Evolutionary conservation across 2,113 vertebrate genomes (phyloP).

Genomic region (Microtus ochrogaster): DNA sequence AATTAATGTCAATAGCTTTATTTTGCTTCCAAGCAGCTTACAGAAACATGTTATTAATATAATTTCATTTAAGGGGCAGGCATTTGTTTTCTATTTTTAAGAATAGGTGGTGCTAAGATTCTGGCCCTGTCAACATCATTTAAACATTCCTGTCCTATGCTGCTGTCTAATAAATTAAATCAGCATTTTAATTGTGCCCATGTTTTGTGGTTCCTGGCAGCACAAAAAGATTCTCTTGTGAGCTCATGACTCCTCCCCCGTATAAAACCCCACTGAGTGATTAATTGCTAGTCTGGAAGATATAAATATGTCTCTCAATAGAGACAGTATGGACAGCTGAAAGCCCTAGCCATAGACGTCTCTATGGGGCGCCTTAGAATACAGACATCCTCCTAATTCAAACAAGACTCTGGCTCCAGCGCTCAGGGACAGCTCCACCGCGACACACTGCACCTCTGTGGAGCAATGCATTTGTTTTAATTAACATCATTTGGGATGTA

Average conservation of each 20-base stretch:
- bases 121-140: conserved; percentile 86
- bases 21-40: conserved; percentile 83
- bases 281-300: conserved; percentile 92
- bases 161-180: conserved; percentile 89
- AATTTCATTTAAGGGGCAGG: conserved; percentile 83
- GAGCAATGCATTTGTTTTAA: conserved; percentile 73
- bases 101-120: conserved; percentile 86
- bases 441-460: conserved; percentile 55
- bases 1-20: conserved; percentile 86
- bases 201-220: conserved; percentile 89
- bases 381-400: conserved; percentile 88
- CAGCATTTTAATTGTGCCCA: conserved; percentile 90
- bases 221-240: conserved; percentile 89
- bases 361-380: conserved; percentile 84
- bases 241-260: conserved; percentile 75
- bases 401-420: conserved; percentile 86
- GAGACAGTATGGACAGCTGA: conserved; percentile 86
- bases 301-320: conserved; percentile 90
- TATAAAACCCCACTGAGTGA: conserved; percentile 87
- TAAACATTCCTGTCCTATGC: conserved; percentile 86
- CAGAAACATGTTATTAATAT: conserved; percentile 87
- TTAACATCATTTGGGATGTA: conserved; percentile 66
- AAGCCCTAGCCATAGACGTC: conserved; percentile 84
- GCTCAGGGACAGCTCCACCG: conserved; percentile 53
- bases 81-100: conserved; percentile 89